Base-by-base conservation (phyloP, 2,797 vertebrate genomes). In the Gymnopithys bicolor region DNA sequence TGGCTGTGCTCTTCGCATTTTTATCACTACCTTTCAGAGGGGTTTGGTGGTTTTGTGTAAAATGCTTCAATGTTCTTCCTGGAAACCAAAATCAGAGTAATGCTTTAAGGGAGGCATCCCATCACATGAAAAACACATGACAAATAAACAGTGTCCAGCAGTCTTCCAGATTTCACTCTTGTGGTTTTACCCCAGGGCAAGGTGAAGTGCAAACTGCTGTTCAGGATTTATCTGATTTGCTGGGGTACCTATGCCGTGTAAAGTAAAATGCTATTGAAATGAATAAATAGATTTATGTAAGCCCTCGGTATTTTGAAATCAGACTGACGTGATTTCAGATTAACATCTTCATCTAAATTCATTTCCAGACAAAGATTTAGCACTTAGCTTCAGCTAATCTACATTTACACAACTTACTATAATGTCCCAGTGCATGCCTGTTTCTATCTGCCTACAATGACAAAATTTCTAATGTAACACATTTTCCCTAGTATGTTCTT, bases 221-320 rank as follows among this genome's bases (percentile, higher is more conserved):
- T 81, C 59, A 70, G 18, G 21, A 45, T 84, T 67, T 63, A 21
- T 67, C 49, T 74, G 9, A 62, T 95, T 90, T 91, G 33, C 46
- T 43, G 41, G 21, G 27, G 32, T 75, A 55, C 53, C 39, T 49
- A 11, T 27, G 16, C 46, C 48, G 5, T 32, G 13, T 56, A 23
- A 90, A 84, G 43, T 76, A 84, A 77, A 93, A 87, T 22, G 12
- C 30, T 84, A 23, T 39, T 89, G 68, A 93, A 93, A 76, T 60
- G 11, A 19, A 10, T 53, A 11, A 76, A 81, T 14, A 90, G 32
- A 76, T 88, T 82, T 90, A 55, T 7, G 1, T 62, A 58, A 94
- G 2, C 16, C 14, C 32, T 69, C 62, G 63, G 32, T 75, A 79
- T 88, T 90, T 93, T 90, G 63, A 52, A 94, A 93, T 59, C 69